Base-by-base conservation (phyloP, 2,797 vertebrate genomes). In the Argentina silus region DNA sequence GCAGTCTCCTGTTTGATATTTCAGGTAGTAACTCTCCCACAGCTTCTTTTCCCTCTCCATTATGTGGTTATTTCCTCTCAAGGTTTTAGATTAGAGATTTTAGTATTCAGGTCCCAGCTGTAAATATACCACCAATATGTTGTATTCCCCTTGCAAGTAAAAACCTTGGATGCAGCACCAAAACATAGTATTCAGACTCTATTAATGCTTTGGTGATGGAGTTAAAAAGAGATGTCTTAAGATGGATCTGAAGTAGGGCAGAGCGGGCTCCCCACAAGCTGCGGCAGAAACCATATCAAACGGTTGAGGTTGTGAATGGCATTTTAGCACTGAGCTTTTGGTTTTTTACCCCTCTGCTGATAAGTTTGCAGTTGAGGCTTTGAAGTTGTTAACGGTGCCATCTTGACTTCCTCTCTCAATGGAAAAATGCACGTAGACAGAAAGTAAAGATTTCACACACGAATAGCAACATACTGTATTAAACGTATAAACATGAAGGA, bases 131-230 rank as follows among this genome's bases (percentile, higher is more conserved):
- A 42, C 8, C n/a, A 8, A 19, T 57, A 57, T 57, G 7, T 57
- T 19, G 3, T 57, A 57, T 57, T 57, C 19, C 55, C 55, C 7
- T 57, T 57, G 7, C 15, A 45, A 44, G 23, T 44, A 44, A 19
- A n/a, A 9, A 45, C 15, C n/a, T 43, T 63, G 43, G 42, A 64
- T 45, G 14, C 61, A 44, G 15, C n/a, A 14, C 3, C 2, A 11
- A 63, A 7, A 64, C 43, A 15, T 44, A 43, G 42, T 64, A n/a
- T 64, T 45, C 43, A 64, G 45, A 43, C 42, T 53, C 48, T 59
- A 19, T 59, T 11, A 59, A 27, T 23, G 56, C 1, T 56, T 6
- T 50, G 53, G 7, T 56, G 53, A 56, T 15, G 6, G 17, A n/a
- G 53, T 8, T 6, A 14, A 53, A 53, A 56, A 56, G 53, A 56